phyloP scores from a whole-genome alignment of 2,888 invertebrate genomes.

The Drosophila birchii region DNA sequence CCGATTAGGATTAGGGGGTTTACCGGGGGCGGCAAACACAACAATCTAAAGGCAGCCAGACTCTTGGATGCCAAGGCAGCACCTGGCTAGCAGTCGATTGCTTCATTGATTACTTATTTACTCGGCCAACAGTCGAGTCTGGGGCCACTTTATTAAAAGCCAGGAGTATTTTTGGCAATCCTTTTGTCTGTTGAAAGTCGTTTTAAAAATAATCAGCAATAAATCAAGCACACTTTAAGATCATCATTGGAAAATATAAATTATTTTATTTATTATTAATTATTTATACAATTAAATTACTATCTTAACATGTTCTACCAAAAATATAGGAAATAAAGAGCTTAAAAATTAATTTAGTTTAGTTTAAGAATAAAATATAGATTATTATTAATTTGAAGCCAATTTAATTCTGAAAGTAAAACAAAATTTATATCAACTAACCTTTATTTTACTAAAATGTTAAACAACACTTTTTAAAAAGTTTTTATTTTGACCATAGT shows the following conservation, averaged over 20 bases:
- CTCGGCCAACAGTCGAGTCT: background rate
- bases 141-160: conserved; percentile 2
- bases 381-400: no score
- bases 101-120: conserved; percentile 8
- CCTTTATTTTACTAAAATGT: no score
- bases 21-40: background rate
- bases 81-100: background rate
- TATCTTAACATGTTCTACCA: no score
- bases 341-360: no score
- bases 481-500: accelerated
- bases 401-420: no score
- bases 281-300: no score
- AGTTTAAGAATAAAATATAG: no score
- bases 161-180: conserved; percentile 1
- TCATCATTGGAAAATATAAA: no score
- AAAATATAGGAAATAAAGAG: no score
- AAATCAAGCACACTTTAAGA: background rate
- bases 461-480: no score
- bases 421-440: no score
- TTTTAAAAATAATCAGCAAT: background rate
- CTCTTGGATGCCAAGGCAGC: background rate
- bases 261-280: no score
- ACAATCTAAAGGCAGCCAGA: background rate
- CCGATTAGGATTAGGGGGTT: conserved; percentile 13
- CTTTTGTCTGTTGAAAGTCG: background rate